Base-by-base conservation (phyloP, 2,113 vertebrate genomes). In the Gavialis gangeticus region DNA sequence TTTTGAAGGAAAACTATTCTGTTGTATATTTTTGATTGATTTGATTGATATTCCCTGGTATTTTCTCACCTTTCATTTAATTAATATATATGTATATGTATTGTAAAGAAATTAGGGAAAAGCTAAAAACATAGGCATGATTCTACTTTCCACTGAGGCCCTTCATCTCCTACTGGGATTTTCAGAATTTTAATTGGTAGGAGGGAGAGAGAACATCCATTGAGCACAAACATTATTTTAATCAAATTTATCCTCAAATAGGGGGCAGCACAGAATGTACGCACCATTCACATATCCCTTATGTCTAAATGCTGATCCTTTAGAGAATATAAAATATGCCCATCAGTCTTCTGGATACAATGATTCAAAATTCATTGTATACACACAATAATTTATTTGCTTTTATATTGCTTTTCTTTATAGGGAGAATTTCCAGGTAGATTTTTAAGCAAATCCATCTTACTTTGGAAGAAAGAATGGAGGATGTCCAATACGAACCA, bases 51-150 rank as follows among this genome's bases (percentile, higher is more conserved):
- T 84, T 67, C 10, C 10, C 67, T 79, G 91, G 25, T 27, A 77
- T 73, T 21, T 54, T 91, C 54, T 76, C 79, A 28, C 1, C 87
- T 89, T 85, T 25, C 4, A 11, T 77, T 69, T 82, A 86, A 86
- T 89, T 84, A 92, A 95, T 89, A 76, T 89, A 88, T 17, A 11
- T 89, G 91, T 87, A 67, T 4, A 21, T 18, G 34, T 54, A 63
- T 60, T 59, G 19, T 37, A 63, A 89, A 79, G n/a, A 66, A 75
- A 46, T 46, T 9, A 46, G 46, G 46, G 8, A 46, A 46, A 46
- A 46, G 46, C 46, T 46, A 46, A 46, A 46, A 46, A 46, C 46
- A 7, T 46, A 46, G 46, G 46, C 46, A 6, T 46, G 46, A 9
- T 46, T 84, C 30, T 6, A 8, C 34, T 34, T 69, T 71, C 34